Percentiles rank a stretch among this genome's conserved stretches.
These are phyloP conservation scores for Balaenoptera acutorostrata DNA, from an alignment of 2,113 vertebrate species.

Conservation along the genomic window DNA sequence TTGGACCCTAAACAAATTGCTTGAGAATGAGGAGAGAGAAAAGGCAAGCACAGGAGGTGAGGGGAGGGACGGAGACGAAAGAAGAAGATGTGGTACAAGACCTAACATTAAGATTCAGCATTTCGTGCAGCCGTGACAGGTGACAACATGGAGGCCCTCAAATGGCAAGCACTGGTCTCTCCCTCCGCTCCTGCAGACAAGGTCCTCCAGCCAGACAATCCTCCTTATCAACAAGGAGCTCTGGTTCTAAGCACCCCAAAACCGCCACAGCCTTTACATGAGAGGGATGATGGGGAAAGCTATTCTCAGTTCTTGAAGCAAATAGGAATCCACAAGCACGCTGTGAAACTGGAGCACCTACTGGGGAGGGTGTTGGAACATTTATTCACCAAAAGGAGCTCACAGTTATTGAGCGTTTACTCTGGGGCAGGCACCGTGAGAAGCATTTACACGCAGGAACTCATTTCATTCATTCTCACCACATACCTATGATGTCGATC, in stretches of 20 bases:
- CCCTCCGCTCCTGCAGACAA: accelerated
- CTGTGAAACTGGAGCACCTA: neutral
- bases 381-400: neutral
- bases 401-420: neutral
- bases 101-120: neutral
- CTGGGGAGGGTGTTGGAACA: neutral
- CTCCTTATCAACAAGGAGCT: neutral
- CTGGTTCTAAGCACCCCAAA: neutral
- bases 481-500: neutral
- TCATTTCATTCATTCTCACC: neutral
- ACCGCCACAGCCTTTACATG: neutral
- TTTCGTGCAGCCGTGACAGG: neutral
- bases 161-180: neutral
- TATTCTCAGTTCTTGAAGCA: neutral
- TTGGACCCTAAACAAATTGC: neutral
- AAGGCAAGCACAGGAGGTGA: neutral
- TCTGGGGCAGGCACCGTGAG: neutral
- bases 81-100: neutral
- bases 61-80: neutral
- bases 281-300: neutral
- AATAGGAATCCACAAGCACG: neutral
- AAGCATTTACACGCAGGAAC: neutral
- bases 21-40: neutral
- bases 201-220: neutral
- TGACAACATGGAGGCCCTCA: neutral